Conservation (phyloP, 1,140 invertebrate species). For the Zelostemma sp. region DNA sequence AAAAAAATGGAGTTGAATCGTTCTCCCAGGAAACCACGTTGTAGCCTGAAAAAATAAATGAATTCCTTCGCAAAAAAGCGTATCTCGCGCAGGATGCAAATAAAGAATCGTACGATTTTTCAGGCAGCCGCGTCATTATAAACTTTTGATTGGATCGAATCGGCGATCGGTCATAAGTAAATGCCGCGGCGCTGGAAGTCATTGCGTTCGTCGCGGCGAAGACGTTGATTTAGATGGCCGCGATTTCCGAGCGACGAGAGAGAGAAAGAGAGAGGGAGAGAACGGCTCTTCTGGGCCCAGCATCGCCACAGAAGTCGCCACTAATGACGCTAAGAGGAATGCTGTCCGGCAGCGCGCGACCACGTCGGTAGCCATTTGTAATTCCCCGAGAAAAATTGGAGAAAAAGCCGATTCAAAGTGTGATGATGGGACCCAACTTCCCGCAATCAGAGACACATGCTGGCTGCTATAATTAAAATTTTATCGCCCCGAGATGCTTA, state of each 20-base stretch:
- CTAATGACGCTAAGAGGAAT: slow-evolving; percentile 69
- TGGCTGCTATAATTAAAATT: slow-evolving; percentile 59
- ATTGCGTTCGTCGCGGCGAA: slow-evolving; percentile 50
- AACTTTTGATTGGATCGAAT: slow-evolving; percentile 35
- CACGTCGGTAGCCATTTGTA: slow-evolving; percentile 66
- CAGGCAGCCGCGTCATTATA: no score
- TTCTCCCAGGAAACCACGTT: no score
- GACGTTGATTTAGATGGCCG: slow-evolving; percentile 63
- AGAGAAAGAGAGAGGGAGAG: slow-evolving; percentile 36
- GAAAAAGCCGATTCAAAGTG: slow-evolving; percentile 64
- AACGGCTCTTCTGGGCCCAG: slow-evolving; percentile 30
- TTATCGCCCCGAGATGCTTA: neutral
- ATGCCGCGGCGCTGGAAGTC: slow-evolving; percentile 39
- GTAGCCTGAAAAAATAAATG: no score
- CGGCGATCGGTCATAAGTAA: slow-evolving; percentile 38
- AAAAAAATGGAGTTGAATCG: no score
- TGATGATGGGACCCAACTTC: slow-evolving; percentile 56
- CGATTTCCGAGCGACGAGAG: slow-evolving; percentile 53
- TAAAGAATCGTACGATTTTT: no score
- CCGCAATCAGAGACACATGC: slow-evolving; percentile 61
- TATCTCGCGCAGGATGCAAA: no score
- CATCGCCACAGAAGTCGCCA: slow-evolving; percentile 60
- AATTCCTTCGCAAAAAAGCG: no score
- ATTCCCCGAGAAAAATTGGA: slow-evolving; percentile 55
- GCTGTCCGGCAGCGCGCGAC: slow-evolving; percentile 61